These are phyloP conservation scores for Pangasius mekongensis DNA, from an alignment of 2,797 vertebrate species.

Conservation along the genomic window DNA sequence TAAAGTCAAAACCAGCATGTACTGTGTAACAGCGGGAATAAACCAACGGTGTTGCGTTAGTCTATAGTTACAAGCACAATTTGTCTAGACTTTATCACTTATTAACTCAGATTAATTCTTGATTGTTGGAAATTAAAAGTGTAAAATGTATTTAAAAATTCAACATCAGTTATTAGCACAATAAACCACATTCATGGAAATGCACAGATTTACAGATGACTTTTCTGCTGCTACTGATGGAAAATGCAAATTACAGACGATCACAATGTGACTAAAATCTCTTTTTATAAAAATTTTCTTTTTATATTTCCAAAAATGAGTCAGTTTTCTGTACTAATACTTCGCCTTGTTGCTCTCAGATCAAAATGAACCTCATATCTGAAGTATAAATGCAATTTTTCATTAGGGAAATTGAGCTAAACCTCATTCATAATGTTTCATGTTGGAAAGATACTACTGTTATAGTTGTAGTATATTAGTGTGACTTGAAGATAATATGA, in stretches of 20 bases:
- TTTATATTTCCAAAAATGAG: neutral
- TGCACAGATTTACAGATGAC: too few relatives aligned
- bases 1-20: neutral
- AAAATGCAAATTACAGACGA: neutral
- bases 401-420: neutral
- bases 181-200: neutral
- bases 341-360: neutral
- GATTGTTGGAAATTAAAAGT: neutral
- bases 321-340: neutral
- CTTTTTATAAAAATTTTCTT: neutral
- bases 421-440: neutral
- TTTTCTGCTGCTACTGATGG: neutral
- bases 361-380: neutral
- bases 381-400: neutral
- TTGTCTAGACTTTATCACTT: neutral
- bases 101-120: neutral
- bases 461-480: neutral
- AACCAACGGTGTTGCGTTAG: neutral
- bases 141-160: neutral
- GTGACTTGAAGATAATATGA: neutral
- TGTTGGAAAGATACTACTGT: neutral
- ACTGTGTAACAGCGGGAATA: neutral
- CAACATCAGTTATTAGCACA: neutral
- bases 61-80: neutral
- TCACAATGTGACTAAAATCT: neutral